Evolutionary conservation across 2,113 vertebrate genomes (phyloP).

Genomic region (Gnathonemus longibarbis): DNA sequence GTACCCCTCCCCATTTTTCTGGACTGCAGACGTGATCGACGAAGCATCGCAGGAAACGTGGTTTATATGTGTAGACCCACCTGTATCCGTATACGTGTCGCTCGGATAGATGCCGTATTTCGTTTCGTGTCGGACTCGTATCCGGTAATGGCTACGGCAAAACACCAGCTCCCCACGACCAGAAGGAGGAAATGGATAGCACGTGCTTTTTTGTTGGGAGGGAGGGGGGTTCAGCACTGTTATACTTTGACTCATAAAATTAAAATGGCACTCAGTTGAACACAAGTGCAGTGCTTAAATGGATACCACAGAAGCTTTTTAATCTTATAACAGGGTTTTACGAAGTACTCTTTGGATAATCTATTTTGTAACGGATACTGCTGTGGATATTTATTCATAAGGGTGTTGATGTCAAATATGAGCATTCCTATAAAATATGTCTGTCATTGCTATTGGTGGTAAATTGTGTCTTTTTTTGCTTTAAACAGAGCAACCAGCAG

Average conservation of each 20-base stretch:
- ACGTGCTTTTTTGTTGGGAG: neutral
- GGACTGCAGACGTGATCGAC: neutral
- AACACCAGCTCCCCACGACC: neutral
- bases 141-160: neutral
- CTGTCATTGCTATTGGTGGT: neutral
- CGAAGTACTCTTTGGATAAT: neutral
- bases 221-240: neutral
- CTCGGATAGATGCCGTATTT: neutral
- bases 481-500: constrained; percentile 82
- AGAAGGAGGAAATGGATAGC: neutral
- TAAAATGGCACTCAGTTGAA: neutral
- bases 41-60: neutral
- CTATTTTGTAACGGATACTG: neutral
- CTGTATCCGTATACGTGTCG: neutral
- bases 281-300: neutral
- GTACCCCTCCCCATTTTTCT: neutral
- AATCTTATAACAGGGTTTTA: neutral
- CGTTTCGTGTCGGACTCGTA: neutral
- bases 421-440: neutral
- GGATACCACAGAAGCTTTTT: neutral
- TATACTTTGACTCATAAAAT: neutral
- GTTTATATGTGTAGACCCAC: neutral
- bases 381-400: neutral
- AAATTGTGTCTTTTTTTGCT: constrained; percentile 28
- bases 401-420: neutral